Base-by-base conservation (phyloP, 2,888 invertebrate genomes). In the Mythimna lalbum region DNA sequence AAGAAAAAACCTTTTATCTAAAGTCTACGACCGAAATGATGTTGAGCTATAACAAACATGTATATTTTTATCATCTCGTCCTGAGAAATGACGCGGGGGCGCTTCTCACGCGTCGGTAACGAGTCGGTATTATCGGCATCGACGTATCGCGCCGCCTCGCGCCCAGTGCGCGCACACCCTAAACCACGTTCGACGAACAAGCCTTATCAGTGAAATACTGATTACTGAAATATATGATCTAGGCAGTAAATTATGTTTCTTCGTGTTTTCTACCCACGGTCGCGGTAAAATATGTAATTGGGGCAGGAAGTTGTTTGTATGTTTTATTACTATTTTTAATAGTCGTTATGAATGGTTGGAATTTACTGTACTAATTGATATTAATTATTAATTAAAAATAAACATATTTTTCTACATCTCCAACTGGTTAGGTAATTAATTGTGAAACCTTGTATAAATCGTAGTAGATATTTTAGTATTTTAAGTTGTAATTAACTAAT, bases 91-190 rank as follows among this genome's bases (percentile, higher is more conserved):
- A 84, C 86, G 86, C 84, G 81, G 82, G 73, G 77, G 81, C 77
- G 82, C 85, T 92, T 94, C 93, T 93, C 93, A 93, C 93, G 93
- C 84, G 82, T 76, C 76, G 50, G 70, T 84, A 79, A 83, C 82
- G 84, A 83, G 77, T 72, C 80, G 63, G 81, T 86, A 90, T 89
- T 87, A 89, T 90, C 90, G 86, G 71, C 73, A 81, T 86, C 85
- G 84, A 78, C 78, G 62, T n/a, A 65, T 78, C 73, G 81, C 78
- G 73, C 70, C 75, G 73, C 65, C 67, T 63, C 69, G 72, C 82
- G 70, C 60, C 50, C 74, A 23, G 85, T 88, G 81, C 82, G 80
- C 59, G 55, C 81, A 80, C 83, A 83, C 85, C 87, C 77, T 83
- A 80, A 73, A 73, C 67, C 76, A 78, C 76, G 74, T 81, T 76